Conservation (phyloP, 2,797 vertebrate species). For the Aselliscus stoliczkanus region DNA sequence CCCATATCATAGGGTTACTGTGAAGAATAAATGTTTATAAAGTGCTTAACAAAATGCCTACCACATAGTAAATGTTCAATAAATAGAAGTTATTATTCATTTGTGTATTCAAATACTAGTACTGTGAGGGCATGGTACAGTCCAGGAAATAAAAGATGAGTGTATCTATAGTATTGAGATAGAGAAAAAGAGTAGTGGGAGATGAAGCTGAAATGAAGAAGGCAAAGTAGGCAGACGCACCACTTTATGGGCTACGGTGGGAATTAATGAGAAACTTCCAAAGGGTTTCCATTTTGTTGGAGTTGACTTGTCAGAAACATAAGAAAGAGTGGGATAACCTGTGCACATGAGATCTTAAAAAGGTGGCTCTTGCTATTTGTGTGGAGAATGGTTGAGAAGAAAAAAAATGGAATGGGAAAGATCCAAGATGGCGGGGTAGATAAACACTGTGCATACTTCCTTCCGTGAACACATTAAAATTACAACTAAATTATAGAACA, state of each 20-base stretch:
- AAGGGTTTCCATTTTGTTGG: neutral
- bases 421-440: too few species aligned
- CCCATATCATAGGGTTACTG: neutral
- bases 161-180: neutral
- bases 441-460: too few species aligned
- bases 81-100: neutral
- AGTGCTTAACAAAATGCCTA: neutral
- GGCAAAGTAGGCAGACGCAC: rapidly evolving
- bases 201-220: neutral
- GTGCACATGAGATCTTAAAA: neutral
- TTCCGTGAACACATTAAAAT: too few species aligned
- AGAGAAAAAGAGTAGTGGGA: neutral
- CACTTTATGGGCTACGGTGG: rapidly evolving
- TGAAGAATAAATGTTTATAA: neutral
- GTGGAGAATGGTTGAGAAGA: neutral
- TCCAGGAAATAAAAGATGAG: neutral
- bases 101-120: neutral
- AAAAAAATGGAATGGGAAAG: neutral
- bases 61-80: neutral
- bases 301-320: neutral
- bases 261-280: neutral
- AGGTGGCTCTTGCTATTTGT: neutral
- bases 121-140: neutral
- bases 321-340: neutral
- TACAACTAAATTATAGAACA: too few species aligned